Base-by-base conservation (phyloP, 1,140 invertebrate species). In the Hypsibius dujardini region DNA sequence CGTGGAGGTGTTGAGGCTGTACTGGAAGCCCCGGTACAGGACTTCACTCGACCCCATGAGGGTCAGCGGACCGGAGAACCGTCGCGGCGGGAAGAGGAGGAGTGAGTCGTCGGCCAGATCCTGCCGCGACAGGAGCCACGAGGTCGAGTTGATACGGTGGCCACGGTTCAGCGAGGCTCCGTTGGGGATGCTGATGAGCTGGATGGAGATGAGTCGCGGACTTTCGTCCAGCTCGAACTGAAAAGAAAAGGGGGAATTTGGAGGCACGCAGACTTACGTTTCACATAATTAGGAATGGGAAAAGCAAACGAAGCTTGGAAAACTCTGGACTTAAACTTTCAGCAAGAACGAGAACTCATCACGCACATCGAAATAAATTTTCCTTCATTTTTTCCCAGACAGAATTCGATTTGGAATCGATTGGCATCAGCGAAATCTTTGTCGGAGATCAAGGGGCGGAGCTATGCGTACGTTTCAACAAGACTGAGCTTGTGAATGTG, bases 141-240 rank as follows among this genome's bases (percentile, higher is more conserved):
- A 15, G 50, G 7, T n/a, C 3, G 3, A 15, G 42, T 7, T 45
- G 12, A 42, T 42, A 15, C 62, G 62, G 3, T 45, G 62, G 62
- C 62, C 62, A 12, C 62, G 62, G 62, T 67, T 67, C 3, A 67
- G 42, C 12, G 62, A 67, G 7, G 62, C 62, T 12, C 62, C 42
- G 3, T 12, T 12, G 12, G 62, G 12, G 3, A 67, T 15, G 45
- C 45, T 42, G 12, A 45, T 15, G 3, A 67, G 12, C 12, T 67
- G 62, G 42, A 67, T 67, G 62, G 62, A 12, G 12, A 67, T 67
- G 12, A 67, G 42, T 42, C 62, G 62, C 12, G 62, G 62, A 67
- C 62, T 67, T 67, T 67, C 62, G 12, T 67, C 62, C 12, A 67
- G 62, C 12, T 42, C 62, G 45, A 67, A 67, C 62, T 67, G 42